Percentiles rank a stretch among this genome's conserved stretches.
phyloP scores from a whole-genome alignment of 1,140 invertebrate genomes.

The Bombus picipes region DNA sequence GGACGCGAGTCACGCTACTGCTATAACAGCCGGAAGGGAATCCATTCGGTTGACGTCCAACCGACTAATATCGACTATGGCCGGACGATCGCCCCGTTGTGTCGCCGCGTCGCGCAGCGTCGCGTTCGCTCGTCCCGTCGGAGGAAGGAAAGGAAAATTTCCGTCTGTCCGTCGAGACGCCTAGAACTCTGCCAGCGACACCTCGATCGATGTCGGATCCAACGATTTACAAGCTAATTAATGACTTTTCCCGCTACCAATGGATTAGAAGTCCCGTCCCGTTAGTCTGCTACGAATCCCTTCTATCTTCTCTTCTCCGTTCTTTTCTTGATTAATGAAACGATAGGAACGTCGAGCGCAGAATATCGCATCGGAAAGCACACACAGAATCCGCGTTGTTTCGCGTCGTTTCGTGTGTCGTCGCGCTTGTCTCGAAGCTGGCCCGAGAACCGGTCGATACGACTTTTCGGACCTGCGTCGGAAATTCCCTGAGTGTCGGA shows the following conservation, averaged over 20 bases:
- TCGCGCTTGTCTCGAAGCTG: background rate
- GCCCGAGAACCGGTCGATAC: constrained; percentile 17
- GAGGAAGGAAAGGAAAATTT: constrained; percentile 51
- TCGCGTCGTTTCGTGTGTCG: no score
- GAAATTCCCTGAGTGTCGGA: background rate
- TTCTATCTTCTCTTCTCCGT: background rate
- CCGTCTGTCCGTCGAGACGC: constrained; percentile 15
- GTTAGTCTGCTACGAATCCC: background rate
- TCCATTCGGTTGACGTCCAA: constrained; percentile 25
- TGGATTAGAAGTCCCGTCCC: constrained; percentile 18
- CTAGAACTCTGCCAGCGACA: constrained; percentile 12
- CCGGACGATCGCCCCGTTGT: background rate
- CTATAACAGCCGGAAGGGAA: constrained; percentile 39
- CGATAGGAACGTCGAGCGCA: constrained; percentile 53
- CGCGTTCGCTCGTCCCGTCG: background rate
- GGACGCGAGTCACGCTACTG: constrained; percentile 47
- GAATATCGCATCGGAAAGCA: constrained; percentile 32
- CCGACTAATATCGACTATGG: constrained; percentile 33
- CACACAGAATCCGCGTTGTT: background rate
- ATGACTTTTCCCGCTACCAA: constrained; percentile 45
- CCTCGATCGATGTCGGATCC: constrained; percentile 39
- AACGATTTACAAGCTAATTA: constrained; percentile 58
- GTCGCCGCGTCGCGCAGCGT: background rate
- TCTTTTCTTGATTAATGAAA: constrained; percentile 64
- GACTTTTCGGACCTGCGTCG: constrained; percentile 19